These are phyloP conservation scores for Drosophila elegans DNA, from an alignment of 1,140 invertebrate genomes.

Conservation along the genomic window DNA sequence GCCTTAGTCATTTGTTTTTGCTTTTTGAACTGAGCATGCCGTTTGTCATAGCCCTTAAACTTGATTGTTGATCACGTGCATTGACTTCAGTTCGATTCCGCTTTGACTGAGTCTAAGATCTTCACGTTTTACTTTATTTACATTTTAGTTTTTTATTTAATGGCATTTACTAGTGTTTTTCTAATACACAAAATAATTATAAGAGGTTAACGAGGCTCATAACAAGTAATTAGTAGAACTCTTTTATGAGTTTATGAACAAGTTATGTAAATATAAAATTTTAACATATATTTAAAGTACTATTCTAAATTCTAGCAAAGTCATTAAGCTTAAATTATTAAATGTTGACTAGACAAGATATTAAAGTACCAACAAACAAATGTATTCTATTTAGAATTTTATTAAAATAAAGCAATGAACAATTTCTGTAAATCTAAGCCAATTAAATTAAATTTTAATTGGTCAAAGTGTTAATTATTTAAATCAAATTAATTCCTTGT, in stretches of 20 bases:
- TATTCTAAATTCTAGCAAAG: no score
- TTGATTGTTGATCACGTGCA: constrained; percentile 13
- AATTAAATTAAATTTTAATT: no score
- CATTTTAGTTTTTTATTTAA: constrained; percentile 15
- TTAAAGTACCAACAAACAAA: no score
- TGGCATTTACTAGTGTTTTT: constrained; percentile 16
- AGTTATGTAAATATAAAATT: not conserved
- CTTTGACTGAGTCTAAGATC: not conserved
- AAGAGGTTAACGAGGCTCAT: not conserved
- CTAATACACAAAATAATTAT: not conserved
- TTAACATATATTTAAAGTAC: not conserved
- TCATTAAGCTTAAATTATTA: no score
- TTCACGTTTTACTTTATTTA: constrained; percentile 35
- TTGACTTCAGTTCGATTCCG: not conserved
- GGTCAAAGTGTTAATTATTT: no score
- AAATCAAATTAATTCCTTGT: no score
- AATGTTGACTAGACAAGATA: no score
- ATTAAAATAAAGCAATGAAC: no score
- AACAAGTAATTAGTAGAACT: not conserved
- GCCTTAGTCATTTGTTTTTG: constrained; percentile 68
- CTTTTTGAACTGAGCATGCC: not conserved
- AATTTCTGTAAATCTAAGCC: no score
- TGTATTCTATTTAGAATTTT: no score
- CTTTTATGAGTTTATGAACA: not conserved
- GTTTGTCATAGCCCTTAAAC: not conserved